Conservation (phyloP, 1,140 invertebrate species). For the Myzus persicae region DNA sequence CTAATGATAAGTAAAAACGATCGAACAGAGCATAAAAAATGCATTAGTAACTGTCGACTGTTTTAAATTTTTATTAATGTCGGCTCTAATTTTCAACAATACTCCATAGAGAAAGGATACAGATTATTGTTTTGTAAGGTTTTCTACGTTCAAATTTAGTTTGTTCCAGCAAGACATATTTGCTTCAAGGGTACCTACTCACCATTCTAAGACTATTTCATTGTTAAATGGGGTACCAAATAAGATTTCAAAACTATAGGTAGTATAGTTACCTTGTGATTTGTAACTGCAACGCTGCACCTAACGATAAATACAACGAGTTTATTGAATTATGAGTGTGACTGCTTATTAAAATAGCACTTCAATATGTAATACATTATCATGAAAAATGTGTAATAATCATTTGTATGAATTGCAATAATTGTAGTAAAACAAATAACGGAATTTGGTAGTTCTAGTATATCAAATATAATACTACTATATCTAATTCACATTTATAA, state of each 20-base stretch:
- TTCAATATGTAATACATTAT: neutral
- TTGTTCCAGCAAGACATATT: slow-evolving; percentile 7
- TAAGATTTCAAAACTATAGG: neutral
- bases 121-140: neutral
- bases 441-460: too few relatives aligned
- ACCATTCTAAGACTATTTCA: neutral
- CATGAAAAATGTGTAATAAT: neutral
- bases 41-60: neutral
- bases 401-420: neutral
- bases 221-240: neutral
- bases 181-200: neutral
- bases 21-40: neutral
- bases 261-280: neutral
- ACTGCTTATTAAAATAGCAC: neutral
- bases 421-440: neutral
- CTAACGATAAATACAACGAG: neutral
- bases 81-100: neutral
- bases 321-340: neutral
- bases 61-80: slow-evolving; percentile 4
- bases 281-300: neutral
- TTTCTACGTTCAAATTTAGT: neutral
- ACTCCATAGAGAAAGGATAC: neutral
- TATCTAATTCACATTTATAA: too few relatives aligned
- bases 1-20: neutral
- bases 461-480: too few relatives aligned